A percentile compares a stretch with the other conserved stretches of the same genome.
Conservation (phyloP, 2,888 invertebrate genomes). For the Syrista parreyssii region DNA sequence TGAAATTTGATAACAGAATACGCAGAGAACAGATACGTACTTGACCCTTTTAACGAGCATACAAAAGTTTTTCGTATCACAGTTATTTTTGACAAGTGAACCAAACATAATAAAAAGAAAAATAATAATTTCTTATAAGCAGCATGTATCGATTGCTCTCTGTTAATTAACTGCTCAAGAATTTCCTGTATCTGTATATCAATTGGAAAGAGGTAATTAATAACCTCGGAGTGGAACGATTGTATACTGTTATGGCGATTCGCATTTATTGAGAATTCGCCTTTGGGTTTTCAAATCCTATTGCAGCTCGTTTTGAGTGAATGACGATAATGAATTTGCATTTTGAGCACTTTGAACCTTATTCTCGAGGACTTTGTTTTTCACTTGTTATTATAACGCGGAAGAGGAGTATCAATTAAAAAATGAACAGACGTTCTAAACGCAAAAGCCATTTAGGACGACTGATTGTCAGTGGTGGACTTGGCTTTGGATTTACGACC, state of each 20-base stretch:
- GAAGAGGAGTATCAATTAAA: background rate
- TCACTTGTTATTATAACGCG: background rate
- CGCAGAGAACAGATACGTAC: background rate
- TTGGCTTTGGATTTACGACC: slow-evolving; percentile 56
- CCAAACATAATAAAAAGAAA: background rate
- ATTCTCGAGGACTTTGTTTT: background rate
- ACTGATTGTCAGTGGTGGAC: slow-evolving; percentile 30
- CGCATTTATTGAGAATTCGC: background rate
- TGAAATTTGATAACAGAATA: background rate
- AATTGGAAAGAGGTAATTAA: background rate
- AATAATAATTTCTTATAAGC: background rate
- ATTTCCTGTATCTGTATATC: background rate
- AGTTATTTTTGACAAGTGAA: background rate
- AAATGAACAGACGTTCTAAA: background rate
- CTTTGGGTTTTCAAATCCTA: background rate
- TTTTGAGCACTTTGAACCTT: background rate
- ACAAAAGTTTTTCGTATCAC: background rate
- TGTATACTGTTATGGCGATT: background rate
- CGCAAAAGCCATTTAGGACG: background rate
- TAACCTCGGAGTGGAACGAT: background rate
- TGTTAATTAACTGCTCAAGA: background rate
- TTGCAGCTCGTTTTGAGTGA: background rate
- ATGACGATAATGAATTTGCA: background rate
- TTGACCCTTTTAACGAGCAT: background rate
- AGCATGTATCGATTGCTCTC: background rate